Evolutionary conservation across 2,888 invertebrate species (phyloP).

Genomic region (Ecliptopera silaceata): DNA sequence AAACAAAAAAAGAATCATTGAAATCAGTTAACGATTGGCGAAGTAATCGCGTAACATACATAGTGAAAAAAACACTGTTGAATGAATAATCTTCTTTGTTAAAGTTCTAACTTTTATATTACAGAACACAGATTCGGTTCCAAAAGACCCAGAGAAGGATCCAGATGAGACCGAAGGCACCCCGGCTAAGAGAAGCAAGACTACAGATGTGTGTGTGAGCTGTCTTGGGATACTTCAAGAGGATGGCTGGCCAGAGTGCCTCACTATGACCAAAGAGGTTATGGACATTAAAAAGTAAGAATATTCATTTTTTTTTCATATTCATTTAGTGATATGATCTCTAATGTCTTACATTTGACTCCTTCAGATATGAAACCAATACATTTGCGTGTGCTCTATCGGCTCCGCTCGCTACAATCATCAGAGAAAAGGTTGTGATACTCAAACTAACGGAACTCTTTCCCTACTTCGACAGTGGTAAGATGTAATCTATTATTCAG

Average conservation of each 20-base stretch:
- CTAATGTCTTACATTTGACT: too few species aligned
- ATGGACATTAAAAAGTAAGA: constrained; percentile 74
- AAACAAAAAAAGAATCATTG: too few species aligned
- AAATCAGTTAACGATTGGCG: too few species aligned
- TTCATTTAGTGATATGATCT: too few species aligned
- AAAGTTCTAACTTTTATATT: background rate
- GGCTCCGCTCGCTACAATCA: constrained; percentile 85
- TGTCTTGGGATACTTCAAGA: constrained; percentile 89
- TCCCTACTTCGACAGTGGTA: constrained; percentile 70
- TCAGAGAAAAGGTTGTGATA: constrained; percentile 87
- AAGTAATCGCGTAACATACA: too few species aligned
- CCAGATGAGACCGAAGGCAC: constrained; percentile 13
- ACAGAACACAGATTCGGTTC: constrained; percentile 13
- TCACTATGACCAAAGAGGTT: constrained; percentile 77
- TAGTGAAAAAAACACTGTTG: too few species aligned
- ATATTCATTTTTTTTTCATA: too few species aligned
- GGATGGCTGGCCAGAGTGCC: constrained; percentile 78
- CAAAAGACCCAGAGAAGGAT: background rate
- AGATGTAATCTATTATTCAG: constrained; percentile 42
- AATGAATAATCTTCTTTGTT: too few species aligned
- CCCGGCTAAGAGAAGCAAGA: constrained; percentile 65
- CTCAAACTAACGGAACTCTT: constrained; percentile 82
- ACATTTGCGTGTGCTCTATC: constrained; percentile 88
- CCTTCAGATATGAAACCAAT: constrained; percentile 83
- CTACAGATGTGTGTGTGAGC: constrained; percentile 83